Evolutionary conservation across 2,888 invertebrate genomes (phyloP).

Genomic region (Cremastobaeus sp.): DNA sequence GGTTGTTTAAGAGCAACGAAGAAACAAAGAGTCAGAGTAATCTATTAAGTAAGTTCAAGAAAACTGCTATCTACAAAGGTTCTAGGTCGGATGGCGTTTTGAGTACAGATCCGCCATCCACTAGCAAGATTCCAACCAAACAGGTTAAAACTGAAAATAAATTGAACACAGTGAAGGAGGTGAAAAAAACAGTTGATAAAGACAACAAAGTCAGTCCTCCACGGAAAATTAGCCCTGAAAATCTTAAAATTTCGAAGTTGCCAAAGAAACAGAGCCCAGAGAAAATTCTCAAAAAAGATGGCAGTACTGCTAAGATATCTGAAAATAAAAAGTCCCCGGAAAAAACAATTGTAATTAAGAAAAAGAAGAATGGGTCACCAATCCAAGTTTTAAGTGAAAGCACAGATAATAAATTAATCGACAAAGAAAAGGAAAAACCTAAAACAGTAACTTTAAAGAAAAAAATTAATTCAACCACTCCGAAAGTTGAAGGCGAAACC

Average conservation of each 20-base stretch:
- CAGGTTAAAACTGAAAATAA: conserved; percentile 65
- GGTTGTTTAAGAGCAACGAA: conserved; percentile 83
- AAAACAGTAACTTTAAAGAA: conserved; percentile 66
- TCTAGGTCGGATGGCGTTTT: conserved; percentile 66
- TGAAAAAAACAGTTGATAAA: conserved; percentile 61
- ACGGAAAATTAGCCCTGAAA: conserved; percentile 62
- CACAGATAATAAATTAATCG: conserved; percentile 65
- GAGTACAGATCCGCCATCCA: conserved; percentile 56
- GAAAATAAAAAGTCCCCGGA: conserved; percentile 65
- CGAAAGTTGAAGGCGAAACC: conserved; percentile 63
- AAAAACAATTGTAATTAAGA: conserved; percentile 62
- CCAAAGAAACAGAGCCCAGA: conserved; percentile 69
- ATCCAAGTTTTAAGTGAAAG: conserved; percentile 66
- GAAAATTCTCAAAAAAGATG: conserved; percentile 63
- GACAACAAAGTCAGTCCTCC: conserved; percentile 63
- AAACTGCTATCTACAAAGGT: conserved; percentile 75
- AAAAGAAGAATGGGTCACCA: conserved; percentile 59
- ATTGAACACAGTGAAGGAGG: conserved; percentile 29
- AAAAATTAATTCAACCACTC: conserved; percentile 57
- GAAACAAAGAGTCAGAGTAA: conserved; percentile 61
- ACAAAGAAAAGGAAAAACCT: conserved; percentile 60
- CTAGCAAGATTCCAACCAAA: conserved; percentile 74
- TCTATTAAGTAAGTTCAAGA: conserved; percentile 80
- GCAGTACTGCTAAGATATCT: conserved; percentile 34
- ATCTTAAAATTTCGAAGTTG: conserved; percentile 60